Evolutionary conservation across 2,888 invertebrate genomes (phyloP).

Genomic region (Disparrhopalites patrizii): DNA sequence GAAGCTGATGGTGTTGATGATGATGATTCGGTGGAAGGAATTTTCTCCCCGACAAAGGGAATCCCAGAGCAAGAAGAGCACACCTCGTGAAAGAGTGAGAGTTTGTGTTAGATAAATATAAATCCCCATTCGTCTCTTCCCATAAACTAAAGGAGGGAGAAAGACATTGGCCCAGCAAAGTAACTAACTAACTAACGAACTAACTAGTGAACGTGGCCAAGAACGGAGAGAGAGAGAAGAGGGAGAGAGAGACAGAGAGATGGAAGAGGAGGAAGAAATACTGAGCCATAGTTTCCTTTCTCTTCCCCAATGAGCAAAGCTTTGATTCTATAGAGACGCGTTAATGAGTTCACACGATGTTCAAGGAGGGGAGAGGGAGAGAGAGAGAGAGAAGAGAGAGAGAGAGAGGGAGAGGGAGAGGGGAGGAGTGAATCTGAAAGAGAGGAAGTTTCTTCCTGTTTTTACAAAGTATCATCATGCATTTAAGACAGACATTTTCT

Average conservation of each 20-base stretch:
- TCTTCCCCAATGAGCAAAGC: no score
- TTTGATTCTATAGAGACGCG: conserved; percentile 23
- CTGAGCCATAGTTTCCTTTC: no score
- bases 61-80: neutral
- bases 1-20: conserved; percentile 19
- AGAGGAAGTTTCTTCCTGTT: neutral
- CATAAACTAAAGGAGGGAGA: conserved; percentile 15
- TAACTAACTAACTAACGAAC: conserved; percentile 17
- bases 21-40: conserved; percentile 20
- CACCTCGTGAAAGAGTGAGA: no score
- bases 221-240: neutral
- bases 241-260: neutral
- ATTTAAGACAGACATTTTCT: no score
- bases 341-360: conserved; percentile 27
- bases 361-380: neutral
- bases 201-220: neutral
- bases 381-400: no score
- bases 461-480: no score
- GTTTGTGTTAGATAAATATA: conserved; percentile 12
- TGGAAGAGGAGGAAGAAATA: no score
- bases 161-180: conserved; percentile 7
- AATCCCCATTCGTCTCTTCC: conserved; percentile 22
- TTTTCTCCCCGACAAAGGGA: neutral
- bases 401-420: neutral
- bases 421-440: neutral